Conservation (phyloP, 1,140 invertebrate genomes). For the Trinorchestia longiramus region DNA sequence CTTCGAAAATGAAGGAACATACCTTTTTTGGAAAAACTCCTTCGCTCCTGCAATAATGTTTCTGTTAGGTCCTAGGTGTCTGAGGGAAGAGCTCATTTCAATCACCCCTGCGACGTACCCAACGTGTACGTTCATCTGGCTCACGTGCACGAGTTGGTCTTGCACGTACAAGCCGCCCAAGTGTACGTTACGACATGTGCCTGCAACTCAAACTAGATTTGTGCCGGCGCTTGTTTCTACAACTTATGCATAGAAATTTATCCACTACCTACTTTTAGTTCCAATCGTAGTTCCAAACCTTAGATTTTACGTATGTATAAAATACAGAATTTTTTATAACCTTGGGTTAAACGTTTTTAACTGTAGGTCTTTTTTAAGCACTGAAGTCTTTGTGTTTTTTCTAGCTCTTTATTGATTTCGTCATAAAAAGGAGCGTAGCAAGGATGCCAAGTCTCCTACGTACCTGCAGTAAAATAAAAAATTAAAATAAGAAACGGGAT, state of each 20-base stretch:
- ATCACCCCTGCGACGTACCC: background rate
- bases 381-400: background rate
- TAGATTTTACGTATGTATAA: background rate
- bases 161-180: background rate
- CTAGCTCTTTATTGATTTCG: background rate
- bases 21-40: background rate
- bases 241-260: background rate
- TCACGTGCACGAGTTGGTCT: background rate
- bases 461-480: too few species aligned
- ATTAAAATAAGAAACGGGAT: too few species aligned
- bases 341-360: background rate
- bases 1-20: background rate
- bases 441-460: background rate
- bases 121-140: background rate
- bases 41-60: background rate
- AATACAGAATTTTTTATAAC: background rate
- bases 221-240: background rate
- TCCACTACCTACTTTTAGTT: background rate
- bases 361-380: background rate
- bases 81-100: background rate
- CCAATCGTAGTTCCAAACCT: background rate
- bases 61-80: background rate
- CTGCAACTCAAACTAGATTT: background rate
- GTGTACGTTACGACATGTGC: background rate
- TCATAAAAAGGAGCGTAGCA: background rate